Conservation (phyloP, 2,113 vertebrate species). For the Leucopsar rothschildi region DNA sequence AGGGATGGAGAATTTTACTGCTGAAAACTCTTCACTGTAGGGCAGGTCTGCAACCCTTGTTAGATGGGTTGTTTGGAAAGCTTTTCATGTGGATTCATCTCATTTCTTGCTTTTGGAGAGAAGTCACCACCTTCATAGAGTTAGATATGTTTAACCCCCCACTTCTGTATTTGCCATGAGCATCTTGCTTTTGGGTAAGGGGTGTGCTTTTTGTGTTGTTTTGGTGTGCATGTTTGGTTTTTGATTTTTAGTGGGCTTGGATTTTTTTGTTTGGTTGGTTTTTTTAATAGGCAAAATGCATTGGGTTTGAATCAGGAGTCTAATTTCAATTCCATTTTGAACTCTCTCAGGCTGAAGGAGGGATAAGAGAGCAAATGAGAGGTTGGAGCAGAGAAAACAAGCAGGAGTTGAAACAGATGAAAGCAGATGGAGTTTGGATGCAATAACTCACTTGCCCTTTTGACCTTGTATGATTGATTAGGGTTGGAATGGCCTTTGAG, state of each 20-base stretch:
- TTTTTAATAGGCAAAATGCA: not conserved
- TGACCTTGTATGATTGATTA: not conserved
- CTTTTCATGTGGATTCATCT: not conserved
- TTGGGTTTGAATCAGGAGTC: not conserved
- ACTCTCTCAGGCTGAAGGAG: not conserved
- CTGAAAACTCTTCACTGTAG: fast-evolving
- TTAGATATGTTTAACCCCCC: not conserved
- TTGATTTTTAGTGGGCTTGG: not conserved
- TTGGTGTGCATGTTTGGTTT: fast-evolving
- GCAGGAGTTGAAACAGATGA: not conserved
- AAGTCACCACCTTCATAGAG: not conserved
- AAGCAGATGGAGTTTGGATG: not conserved
- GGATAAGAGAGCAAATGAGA: not conserved
- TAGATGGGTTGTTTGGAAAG: not conserved
- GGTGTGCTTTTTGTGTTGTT: not conserved
- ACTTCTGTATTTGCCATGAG: not conserved
- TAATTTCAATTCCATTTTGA: not conserved
- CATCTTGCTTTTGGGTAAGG: not conserved
- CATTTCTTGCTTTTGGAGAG: not conserved
- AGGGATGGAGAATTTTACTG: not conserved
- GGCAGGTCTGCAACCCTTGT: not conserved
- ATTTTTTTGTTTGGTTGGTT: not conserved
- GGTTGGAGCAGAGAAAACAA: not conserved
- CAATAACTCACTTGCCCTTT: not conserved
- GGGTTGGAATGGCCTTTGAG: not conserved